Percentiles rank a stretch among this genome's conserved stretches.
These are phyloP conservation scores for Muraenolepis orangiensis DNA, from an alignment of 2,797 vertebrate genomes.

Conservation along the genomic window DNA sequence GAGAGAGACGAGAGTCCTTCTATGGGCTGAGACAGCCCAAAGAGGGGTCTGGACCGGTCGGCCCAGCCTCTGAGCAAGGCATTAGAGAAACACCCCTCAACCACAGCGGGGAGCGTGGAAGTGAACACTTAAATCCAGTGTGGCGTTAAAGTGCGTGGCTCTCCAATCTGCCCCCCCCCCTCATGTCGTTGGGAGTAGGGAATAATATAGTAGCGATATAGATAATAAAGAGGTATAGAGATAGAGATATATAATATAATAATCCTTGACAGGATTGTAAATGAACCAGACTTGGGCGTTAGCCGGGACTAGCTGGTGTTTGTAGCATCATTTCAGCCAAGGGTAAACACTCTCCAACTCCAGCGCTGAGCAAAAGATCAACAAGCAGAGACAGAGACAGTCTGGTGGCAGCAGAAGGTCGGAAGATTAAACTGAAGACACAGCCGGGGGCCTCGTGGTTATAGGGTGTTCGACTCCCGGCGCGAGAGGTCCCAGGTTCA, in stretches of 20 bases:
- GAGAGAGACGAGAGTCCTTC: constrained; percentile 35
- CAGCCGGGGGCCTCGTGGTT: not conserved
- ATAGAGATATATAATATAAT: not conserved
- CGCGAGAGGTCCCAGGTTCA: not conserved
- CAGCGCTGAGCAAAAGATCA: not conserved
- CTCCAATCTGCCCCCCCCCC: too few relatives aligned
- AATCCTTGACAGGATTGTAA: not conserved
- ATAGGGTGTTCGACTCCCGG: not conserved
- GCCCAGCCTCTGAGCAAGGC: constrained; percentile 33
- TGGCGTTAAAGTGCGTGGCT: not conserved
- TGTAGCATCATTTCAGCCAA: not conserved
- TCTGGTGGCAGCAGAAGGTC: not conserved
- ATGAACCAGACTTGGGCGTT: not conserved
- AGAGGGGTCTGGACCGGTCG: constrained; percentile 25
- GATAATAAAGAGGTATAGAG: too few relatives aligned
- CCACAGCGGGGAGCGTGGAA: not conserved
- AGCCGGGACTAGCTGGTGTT: not conserved
- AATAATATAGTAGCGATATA: too few relatives aligned
- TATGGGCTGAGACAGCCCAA: constrained; percentile 49
- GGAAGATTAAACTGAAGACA: not conserved
- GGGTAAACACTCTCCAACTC: not conserved
- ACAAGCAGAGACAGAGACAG: not conserved
- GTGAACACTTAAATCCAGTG: not conserved
- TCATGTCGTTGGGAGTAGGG: too few relatives aligned
- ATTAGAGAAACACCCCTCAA: constrained; percentile 42